Conservation (phyloP, 2,888 invertebrate genomes). For the Mythimna pallens region DNA sequence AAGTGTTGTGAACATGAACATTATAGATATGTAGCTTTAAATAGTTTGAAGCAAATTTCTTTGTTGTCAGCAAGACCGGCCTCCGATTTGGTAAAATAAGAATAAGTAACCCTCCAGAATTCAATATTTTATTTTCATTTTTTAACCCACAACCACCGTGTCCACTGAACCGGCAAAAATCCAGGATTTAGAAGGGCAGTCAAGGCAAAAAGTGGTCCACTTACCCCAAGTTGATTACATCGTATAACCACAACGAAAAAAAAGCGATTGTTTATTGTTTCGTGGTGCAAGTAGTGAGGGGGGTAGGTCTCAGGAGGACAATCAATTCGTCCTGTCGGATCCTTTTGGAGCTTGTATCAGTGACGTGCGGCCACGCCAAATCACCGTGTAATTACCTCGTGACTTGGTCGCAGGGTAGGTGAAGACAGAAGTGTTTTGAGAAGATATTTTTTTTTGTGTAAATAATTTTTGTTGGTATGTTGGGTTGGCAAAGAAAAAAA, state of each 20-base stretch:
- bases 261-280: constrained; percentile 52
- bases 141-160: constrained; percentile 23
- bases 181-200: constrained; percentile 56
- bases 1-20: too few relatives aligned
- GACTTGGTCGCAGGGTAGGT: constrained; percentile 64
- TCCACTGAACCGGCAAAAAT: constrained; percentile 54
- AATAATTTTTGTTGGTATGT: too few relatives aligned
- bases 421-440: constrained; percentile 55
- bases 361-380: constrained; percentile 70
- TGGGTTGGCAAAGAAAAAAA: too few relatives aligned
- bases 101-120: neutral
- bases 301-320: constrained; percentile 44
- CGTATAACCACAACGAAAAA: constrained; percentile 52
- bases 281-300: constrained; percentile 37
- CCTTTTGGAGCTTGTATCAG: constrained; percentile 63
- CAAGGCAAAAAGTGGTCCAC: constrained; percentile 56
- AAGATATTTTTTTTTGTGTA: too few relatives aligned
- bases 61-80: neutral
- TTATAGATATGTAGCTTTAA: too few relatives aligned
- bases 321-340: constrained; percentile 69
- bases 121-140: constrained; percentile 20
- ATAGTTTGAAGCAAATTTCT: neutral
- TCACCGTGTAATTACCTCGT: constrained; percentile 77
- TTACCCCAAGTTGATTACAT: constrained; percentile 57
- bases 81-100: neutral